Conservation (phyloP, 2,888 invertebrate species). For the Oscheius sp. region DNA sequence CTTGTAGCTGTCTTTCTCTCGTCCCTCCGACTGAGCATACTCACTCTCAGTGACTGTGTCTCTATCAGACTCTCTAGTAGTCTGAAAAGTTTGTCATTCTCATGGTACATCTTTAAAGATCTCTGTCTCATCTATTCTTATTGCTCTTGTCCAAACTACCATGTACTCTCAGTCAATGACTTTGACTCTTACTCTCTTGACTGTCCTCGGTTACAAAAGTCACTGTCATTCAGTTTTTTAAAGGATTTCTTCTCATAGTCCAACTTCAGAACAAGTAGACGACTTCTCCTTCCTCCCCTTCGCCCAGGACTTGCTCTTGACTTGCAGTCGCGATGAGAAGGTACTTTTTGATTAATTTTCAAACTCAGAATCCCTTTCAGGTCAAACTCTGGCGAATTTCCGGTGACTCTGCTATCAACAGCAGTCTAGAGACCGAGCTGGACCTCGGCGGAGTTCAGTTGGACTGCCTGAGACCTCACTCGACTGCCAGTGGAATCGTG, state of each 20-base stretch:
- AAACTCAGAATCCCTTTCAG: slow-evolving; percentile 14
- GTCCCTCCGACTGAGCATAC: too few relatives aligned
- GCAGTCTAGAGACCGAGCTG: slow-evolving; percentile 42
- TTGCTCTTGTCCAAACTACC: too few relatives aligned
- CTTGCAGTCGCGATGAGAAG: slow-evolving; percentile 79
- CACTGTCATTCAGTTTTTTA: neutral
- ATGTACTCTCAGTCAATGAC: too few relatives aligned
- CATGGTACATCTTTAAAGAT: neutral
- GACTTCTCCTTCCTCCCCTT: slow-evolving; percentile 96
- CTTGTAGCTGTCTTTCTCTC: too few relatives aligned
- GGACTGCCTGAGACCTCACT: slow-evolving; percentile 78
- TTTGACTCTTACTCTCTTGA: too few relatives aligned
- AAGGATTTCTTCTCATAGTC: neutral
- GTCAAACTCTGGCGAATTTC: slow-evolving; percentile 79
- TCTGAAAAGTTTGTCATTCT: neutral
- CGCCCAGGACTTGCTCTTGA: slow-evolving; percentile 89
- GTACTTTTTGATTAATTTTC: slow-evolving; percentile 52
- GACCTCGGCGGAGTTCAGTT: slow-evolving; percentile 44
- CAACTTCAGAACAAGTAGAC: slow-evolving; percentile 87
- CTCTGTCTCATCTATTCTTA: too few relatives aligned
- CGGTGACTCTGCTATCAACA: slow-evolving; percentile 63
- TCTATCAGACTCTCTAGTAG: too few relatives aligned
- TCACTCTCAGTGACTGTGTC: too few relatives aligned
- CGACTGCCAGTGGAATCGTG: slow-evolving; percentile 88
- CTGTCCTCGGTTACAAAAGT: too few relatives aligned